Base-by-base conservation (phyloP, 2,888 invertebrate species). In the Heliconius sara region DNA sequence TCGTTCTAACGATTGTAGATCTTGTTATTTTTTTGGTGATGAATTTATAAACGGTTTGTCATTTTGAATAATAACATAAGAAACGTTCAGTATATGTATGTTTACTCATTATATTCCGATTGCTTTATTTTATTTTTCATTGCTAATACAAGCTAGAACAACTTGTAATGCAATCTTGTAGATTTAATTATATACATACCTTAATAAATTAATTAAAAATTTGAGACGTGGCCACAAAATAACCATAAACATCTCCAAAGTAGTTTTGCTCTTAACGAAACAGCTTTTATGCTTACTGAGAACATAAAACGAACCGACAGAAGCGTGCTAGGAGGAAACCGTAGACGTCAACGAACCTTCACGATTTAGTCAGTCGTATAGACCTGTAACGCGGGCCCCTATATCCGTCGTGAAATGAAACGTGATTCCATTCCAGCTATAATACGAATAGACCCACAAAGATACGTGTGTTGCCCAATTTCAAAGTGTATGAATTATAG, bases 281-380 rank as follows among this genome's bases (percentile, higher is more conserved):
- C 78, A 79, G 80, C 80, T 78, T 84, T 84, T 86, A 86, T 84
- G 86, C 85, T 85, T 84, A 85, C 84, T 83, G 85, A 87, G 86
- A 90, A 88, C 85, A 88, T 84, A 88, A 85, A 88, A 91, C 89
- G 89, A 91, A 89, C 88, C 86, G 89, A 85, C 86, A 88, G 84
- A 88, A 84, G 89, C 86, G 89, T 87, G 84, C 85, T 84, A 88
- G 87, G 86, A 91, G 93, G 92, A 93, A 92, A 93, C 92, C 91
- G 91, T 89, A 89, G 89, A 90, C 91, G 90, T 89, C 91, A 90
- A 86, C 88, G 91, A 89, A 90, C 91, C 92, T 92, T 91, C 91
- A 90, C 87, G 92, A 76, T 82, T 83, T 81, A 81, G 82, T 81
- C 84, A 81, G 82, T 81, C 84, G 82, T 83, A 85, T 83, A 82